Conservation (phyloP, 2,797 vertebrate genomes). For the Hafferia zeledoni region DNA sequence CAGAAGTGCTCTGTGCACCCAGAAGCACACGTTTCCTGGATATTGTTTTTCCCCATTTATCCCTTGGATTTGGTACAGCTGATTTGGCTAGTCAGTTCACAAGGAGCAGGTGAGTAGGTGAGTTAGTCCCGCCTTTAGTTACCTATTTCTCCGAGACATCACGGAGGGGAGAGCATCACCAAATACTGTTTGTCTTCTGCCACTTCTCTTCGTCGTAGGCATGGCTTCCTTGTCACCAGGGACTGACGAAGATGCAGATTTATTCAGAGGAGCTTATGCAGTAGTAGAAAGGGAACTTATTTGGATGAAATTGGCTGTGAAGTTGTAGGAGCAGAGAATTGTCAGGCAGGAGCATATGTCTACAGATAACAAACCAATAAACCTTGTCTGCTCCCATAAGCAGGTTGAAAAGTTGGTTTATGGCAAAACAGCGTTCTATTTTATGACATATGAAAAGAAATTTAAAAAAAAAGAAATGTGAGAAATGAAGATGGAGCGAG, state of each 20-base stretch:
- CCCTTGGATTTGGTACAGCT: background rate
- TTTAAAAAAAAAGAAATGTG: background rate
- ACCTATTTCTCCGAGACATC: background rate
- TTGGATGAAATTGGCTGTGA: background rate
- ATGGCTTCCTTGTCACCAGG: background rate
- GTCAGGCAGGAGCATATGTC: background rate
- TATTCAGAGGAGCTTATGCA: background rate
- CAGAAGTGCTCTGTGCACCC: background rate
- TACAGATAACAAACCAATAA: background rate
- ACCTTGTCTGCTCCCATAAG: background rate
- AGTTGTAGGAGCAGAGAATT: background rate
- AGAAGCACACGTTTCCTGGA: background rate
- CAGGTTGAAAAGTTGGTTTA: background rate
- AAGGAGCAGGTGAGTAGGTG: background rate
- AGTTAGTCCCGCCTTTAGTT: background rate
- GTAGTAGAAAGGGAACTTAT: background rate
- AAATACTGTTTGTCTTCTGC: background rate
- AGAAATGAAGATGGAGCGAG: background rate
- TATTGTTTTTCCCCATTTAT: background rate
- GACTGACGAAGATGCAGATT: background rate
- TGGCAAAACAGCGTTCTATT: background rate
- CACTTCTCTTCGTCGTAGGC: rapidly evolving
- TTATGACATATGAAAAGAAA: background rate
- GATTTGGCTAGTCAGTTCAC: background rate
- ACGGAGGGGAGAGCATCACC: rapidly evolving